Evolutionary conservation across 2,113 vertebrate genomes (phyloP).

Genomic region (Sphyrna mokarran): DNA sequence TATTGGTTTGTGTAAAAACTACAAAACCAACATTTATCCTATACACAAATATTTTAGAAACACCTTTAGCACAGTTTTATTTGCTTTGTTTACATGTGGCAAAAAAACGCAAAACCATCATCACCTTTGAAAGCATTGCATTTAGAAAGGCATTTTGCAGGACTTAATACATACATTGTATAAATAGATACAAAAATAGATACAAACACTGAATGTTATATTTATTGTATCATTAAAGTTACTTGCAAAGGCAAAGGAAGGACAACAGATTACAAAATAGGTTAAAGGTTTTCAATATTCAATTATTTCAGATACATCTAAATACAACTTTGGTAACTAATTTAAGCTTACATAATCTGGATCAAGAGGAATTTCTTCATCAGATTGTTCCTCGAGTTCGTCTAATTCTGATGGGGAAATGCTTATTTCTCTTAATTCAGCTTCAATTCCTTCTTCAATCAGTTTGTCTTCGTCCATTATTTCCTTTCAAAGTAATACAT

Average conservation of each 20-base stretch:
- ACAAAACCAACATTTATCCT: background rate
- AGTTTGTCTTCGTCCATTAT: constrained; percentile 49
- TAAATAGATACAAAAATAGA: background rate
- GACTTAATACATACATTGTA: no score
- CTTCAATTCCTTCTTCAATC: constrained; percentile 53
- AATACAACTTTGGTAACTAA: background rate
- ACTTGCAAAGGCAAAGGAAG: background rate
- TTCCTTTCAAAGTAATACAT: background rate
- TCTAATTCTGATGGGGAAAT: constrained; percentile 52
- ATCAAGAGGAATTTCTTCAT: constrained; percentile 47
- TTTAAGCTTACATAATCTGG: constrained; percentile 47
- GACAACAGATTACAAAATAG: background rate
- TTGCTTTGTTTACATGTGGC: background rate
- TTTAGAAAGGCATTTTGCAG: background rate
- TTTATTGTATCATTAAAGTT: background rate
- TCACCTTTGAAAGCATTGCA: background rate
- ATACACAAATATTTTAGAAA: background rate
- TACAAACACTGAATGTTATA: background rate
- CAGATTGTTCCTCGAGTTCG: constrained; percentile 45
- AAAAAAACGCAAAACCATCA: background rate
- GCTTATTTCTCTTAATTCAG: constrained; percentile 54
- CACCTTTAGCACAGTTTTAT: background rate
- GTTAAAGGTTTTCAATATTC: background rate
- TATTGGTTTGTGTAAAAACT: background rate
- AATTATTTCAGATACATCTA: background rate